Conservation (phyloP, 2,888 invertebrate genomes). For the Caenorhabditis sinica region DNA sequence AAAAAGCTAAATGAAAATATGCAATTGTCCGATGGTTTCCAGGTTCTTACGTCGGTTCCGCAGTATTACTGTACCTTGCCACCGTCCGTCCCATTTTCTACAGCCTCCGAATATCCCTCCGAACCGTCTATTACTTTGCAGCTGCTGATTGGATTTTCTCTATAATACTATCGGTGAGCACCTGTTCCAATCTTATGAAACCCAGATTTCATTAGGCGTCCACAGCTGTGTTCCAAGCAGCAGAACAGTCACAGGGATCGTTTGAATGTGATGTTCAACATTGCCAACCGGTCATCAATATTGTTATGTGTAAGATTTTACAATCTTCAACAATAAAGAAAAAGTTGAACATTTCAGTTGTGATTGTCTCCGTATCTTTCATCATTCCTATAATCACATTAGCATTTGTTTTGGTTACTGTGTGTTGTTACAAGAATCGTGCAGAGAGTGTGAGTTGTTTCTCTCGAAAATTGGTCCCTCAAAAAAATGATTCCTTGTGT, state of each 20-base stretch:
- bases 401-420: slow-evolving; percentile 27
- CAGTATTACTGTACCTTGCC: slow-evolving; percentile 32
- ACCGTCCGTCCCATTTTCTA: slow-evolving; percentile 41
- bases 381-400: slow-evolving; percentile 33
- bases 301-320: slow-evolving; percentile 42
- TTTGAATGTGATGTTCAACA: slow-evolving; percentile 21
- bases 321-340: background rate
- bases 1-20: too few relatives aligned
- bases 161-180: slow-evolving; percentile 31
- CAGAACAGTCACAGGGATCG: slow-evolving; percentile 13
- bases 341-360: slow-evolving; percentile 11
- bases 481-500: background rate
- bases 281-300: slow-evolving; percentile 34
- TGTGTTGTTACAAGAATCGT: slow-evolving; percentile 27
- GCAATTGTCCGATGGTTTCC: background rate
- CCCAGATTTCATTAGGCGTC: slow-evolving; percentile 16
- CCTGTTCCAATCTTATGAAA: background rate
- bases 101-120: slow-evolving; percentile 20
- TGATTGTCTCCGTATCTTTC: slow-evolving; percentile 21
- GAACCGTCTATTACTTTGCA: slow-evolving; percentile 16
- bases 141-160: slow-evolving; percentile 18
- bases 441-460: slow-evolving; percentile 39
- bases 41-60: slow-evolving; percentile 47
- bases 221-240: slow-evolving; percentile 40
- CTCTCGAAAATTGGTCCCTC: background rate